Percentiles rank a stretch among this genome's conserved stretches.
Evolutionary conservation across 2,113 vertebrate genomes (phyloP).

Genomic region (Cacatua alba): DNA sequence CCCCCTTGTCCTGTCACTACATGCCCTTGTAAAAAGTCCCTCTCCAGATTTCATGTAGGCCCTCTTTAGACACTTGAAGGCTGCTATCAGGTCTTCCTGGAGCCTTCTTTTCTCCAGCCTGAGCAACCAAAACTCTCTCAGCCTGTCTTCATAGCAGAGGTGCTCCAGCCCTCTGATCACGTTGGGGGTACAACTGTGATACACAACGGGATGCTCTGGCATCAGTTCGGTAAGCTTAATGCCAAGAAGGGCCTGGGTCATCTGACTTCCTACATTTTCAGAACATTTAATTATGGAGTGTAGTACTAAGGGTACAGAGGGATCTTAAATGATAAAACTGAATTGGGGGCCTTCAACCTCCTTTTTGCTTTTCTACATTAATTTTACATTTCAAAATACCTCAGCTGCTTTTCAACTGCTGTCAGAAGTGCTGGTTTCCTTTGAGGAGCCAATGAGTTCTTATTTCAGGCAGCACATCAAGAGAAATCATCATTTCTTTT

Average conservation of each 20-base stretch:
- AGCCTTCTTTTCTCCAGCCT: background rate
- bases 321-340: background rate
- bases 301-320: background rate
- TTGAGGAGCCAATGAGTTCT: background rate
- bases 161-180: background rate
- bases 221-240: background rate
- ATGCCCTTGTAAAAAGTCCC: background rate
- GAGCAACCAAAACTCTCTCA: background rate
- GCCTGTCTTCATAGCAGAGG: background rate
- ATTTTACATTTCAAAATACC: conserved; percentile 44
- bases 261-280: background rate
- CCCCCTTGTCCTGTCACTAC: background rate
- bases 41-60: background rate
- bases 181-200: background rate
- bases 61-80: background rate
- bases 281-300: background rate
- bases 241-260: background rate
- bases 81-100: background rate
- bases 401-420: background rate
- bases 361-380: background rate
- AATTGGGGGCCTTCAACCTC: background rate
- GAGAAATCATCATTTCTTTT: background rate
- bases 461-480: conserved; percentile 14
- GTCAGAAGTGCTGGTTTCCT: conserved; percentile 21
- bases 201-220: background rate